A percentile compares a stretch with the other conserved stretches of the same genome.
These are phyloP conservation scores for Anarrhichthys ocellatus DNA, from an alignment of 2,113 vertebrate species.

Conservation along the genomic window DNA sequence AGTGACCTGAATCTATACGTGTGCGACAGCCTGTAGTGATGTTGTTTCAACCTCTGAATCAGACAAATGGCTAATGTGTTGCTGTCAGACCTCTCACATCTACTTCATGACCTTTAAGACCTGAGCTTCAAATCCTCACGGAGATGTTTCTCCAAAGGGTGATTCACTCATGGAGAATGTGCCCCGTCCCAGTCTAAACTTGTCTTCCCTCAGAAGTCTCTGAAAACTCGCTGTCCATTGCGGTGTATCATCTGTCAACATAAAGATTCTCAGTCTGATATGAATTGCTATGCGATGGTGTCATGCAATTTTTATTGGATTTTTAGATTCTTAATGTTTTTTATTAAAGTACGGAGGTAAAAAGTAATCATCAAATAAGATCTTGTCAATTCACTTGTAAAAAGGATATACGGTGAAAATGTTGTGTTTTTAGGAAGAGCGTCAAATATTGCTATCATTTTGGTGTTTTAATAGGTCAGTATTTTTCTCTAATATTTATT, in stretches of 20 bases:
- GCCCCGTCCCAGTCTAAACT: constrained; percentile 60
- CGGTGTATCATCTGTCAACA: constrained; percentile 40
- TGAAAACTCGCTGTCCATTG: constrained; percentile 16
- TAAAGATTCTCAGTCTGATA: constrained; percentile 19
- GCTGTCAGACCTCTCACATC: constrained; percentile 50
- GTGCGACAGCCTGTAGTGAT: constrained; percentile 44
- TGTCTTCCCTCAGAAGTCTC: constrained; percentile 49
- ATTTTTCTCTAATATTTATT: too few species aligned
- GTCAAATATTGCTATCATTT: neutral
- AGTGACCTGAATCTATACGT: constrained; percentile 40
- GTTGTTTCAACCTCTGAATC: constrained; percentile 59
- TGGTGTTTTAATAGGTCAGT: neutral
- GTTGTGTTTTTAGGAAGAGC: neutral
- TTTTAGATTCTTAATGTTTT: neutral
- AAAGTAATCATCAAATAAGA: neutral
- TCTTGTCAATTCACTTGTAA: neutral
- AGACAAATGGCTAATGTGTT: constrained; percentile 54
- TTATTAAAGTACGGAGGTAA: neutral
- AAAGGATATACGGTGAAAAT: neutral
- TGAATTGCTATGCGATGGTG: neutral
- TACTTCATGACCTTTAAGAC: constrained; percentile 53
- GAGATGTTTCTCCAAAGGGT: constrained; percentile 47
- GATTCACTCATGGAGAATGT: constrained; percentile 71
- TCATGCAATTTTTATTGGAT: neutral
- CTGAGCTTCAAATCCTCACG: constrained; percentile 43